phyloP scores from a whole-genome alignment of 2,888 invertebrate genomes.

The Geotrupes spiniger region DNA sequence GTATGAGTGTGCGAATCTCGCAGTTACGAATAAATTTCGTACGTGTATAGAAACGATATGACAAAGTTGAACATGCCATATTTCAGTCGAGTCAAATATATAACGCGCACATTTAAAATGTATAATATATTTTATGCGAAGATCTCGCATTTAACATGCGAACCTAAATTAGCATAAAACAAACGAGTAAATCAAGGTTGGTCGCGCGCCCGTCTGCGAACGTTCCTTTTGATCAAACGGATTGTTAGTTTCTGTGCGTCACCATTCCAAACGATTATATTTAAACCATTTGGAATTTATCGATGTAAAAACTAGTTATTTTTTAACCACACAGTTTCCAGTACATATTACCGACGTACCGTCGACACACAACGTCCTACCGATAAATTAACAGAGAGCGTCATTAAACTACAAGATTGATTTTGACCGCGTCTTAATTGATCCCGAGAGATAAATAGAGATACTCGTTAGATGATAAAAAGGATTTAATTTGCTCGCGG shows the following conservation, averaged over 20 bases:
- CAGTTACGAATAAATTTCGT: too few species aligned
- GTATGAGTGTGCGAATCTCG: too few species aligned
- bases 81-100: constrained; percentile 24
- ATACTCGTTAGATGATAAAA: constrained; percentile 26
- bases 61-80: constrained; percentile 23
- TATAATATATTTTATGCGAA: constrained; percentile 30
- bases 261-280: background rate
- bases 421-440: constrained; percentile 26
- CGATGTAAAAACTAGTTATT: too few species aligned
- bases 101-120: constrained; percentile 27
- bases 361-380: too few species aligned
- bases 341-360: too few species aligned
- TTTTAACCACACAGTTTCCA: too few species aligned
- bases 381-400: constrained; percentile 22
- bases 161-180: constrained; percentile 36
- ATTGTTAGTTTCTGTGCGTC: background rate
- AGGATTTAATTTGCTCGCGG: constrained; percentile 24
- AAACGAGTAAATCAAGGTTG: constrained; percentile 37
- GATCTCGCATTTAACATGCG: constrained; percentile 34
- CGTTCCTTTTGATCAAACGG: constrained; percentile 1
- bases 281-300: background rate
- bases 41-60: constrained; percentile 11
- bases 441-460: constrained; percentile 27
- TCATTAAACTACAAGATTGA: constrained; percentile 25
- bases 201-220: constrained; percentile 18